Conservation (phyloP, 2,113 vertebrate genomes). For the Peromyscus californicus region DNA sequence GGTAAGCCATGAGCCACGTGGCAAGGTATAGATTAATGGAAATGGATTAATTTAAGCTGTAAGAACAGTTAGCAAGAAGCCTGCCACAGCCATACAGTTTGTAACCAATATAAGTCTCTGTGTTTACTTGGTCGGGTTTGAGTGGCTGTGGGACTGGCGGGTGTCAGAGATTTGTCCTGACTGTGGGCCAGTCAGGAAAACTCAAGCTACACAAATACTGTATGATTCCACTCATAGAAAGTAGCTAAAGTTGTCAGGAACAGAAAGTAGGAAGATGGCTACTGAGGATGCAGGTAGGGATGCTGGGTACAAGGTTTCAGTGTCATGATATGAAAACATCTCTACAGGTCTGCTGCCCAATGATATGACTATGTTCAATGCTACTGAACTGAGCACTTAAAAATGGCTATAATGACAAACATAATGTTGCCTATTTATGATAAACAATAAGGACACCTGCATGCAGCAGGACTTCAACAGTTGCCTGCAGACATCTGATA, state of each 20-base stretch:
- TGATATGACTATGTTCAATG: not conserved
- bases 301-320: not conserved
- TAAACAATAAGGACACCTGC: not conserved
- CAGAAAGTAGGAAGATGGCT: not conserved
- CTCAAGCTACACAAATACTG: too few species aligned
- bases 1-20: too few species aligned
- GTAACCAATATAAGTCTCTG: too few species aligned
- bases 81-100: too few species aligned
- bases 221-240: not conserved
- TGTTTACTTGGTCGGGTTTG: too few species aligned
- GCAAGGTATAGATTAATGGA: too few species aligned
- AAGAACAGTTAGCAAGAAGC: too few species aligned
- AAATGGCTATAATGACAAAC: not conserved
- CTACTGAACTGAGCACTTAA: not conserved
- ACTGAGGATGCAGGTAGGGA: not conserved
- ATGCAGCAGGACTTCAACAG: not conserved
- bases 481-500: not conserved
- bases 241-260: not conserved
- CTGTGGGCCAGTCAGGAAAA: too few species aligned
- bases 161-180: too few species aligned
- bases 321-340: not conserved
- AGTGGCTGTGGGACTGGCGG: too few species aligned
- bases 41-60: too few species aligned
- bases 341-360: not conserved
- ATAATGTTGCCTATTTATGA: not conserved